Evolutionary conservation across 2,888 invertebrate genomes (phyloP), one percentile per base, ranked within the genome.

Genomic region (Pseudoips prasinana): DNA sequence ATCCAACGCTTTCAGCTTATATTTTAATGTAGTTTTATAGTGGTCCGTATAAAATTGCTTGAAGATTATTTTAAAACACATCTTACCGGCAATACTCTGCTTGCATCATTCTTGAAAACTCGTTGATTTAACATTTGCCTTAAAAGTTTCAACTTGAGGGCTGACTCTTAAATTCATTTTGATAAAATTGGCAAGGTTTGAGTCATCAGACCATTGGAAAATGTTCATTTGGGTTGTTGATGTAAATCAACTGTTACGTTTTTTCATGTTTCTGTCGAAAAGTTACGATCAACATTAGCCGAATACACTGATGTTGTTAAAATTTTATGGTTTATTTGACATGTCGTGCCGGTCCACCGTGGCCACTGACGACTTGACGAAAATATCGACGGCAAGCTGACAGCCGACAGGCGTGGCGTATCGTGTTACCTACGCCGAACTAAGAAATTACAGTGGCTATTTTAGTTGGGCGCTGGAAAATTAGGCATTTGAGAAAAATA

Each of bases 61-160:
- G 58, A 46, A 55, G 28, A 46, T 47, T 54, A 58, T 55, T 54
- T 60, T 50, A 67, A n/a, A 66, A 50, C 33, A 41, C 51, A 57
- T 53, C 52, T 41, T 49, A 49, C 53, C 26, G 25, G 54, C 52
- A 59, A 63, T 63, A 62, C 59, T 61, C 41, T 47, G 53, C 60
- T 79, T 79, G 67, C 78, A 67, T 72, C 70, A 79, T 64, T 64
- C 51, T 64, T 54, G 62, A 70, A 71, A 78, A 78, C 75, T 71
- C 73, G 81, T 80, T 76, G 67, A 58, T 64, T 79, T 80, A 80
- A 80, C 75, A 80, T 83, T 81, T 76, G 65, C 77, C 74, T 49
- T 78, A 76, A 75, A 51, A 53, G 59, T 61, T 64, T 71, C 52
- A 45, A 65, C 49, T 60, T 38, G 50, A 63, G 56, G 43, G 42